These are phyloP conservation scores for Eumaeus atala DNA, from an alignment of 1,140 invertebrate species.

Conservation along the genomic window DNA sequence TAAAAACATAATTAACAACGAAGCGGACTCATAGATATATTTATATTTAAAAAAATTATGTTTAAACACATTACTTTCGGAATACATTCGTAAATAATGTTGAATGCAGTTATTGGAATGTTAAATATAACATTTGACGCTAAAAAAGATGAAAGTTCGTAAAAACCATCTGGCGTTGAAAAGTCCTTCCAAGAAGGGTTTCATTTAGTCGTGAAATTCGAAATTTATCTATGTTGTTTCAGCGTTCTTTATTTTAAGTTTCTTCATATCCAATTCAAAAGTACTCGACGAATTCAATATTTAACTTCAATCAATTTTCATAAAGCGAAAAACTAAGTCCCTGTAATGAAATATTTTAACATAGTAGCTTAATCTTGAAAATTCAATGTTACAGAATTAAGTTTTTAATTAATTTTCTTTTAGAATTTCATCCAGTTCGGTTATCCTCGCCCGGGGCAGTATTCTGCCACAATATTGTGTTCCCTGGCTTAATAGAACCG, in stretches of 20 bases:
- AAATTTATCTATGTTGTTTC: constrained; percentile 19
- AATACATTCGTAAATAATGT: background rate
- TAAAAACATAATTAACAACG: no score
- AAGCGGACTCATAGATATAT: no score
- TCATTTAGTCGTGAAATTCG: constrained; percentile 10
- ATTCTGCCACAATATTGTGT: constrained; percentile 42
- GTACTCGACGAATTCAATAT: background rate
- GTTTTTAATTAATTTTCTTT: constrained; percentile 67
- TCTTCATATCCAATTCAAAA: constrained; percentile 3
- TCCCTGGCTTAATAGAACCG: constrained; percentile 40
- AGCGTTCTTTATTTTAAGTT: constrained; percentile 15
- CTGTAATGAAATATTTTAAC: constrained; percentile 39
- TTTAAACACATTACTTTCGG: no score
- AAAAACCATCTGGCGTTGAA: constrained; percentile 9
- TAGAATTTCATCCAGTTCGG: constrained; percentile 46
- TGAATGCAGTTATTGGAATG: background rate
- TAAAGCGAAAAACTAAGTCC: constrained; percentile 16
- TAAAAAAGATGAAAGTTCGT: background rate
- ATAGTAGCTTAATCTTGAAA: constrained; percentile 42
- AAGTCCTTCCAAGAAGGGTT: constrained; percentile 8
- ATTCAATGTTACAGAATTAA: constrained; percentile 56
- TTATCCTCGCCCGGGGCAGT: constrained; percentile 44
- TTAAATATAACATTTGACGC: no score
- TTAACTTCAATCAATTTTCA: constrained; percentile 8
- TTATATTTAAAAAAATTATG: no score